Base-by-base conservation (phyloP, 1,140 invertebrate species). In the Saccostrea glomerata region DNA sequence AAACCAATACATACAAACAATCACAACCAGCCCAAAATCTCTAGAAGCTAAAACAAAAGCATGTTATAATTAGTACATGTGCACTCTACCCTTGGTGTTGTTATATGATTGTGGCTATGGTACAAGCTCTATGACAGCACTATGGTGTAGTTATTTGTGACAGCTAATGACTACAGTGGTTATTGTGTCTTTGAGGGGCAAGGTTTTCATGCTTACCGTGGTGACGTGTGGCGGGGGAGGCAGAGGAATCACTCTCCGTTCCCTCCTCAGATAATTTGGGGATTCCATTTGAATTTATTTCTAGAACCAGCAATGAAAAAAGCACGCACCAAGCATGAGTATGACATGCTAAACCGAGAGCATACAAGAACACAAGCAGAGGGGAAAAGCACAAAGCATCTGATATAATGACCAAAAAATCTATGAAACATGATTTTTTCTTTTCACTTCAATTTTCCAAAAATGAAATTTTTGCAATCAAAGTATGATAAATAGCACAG, bases 271-370 rank as follows among this genome's bases (percentile, higher is more conserved):
- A 90, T 70, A 90, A 84, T 86, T 90, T 90, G 85, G 89, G 89
- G 25, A 90, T 40, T 87, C 89, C 89, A 84, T 90, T 87, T 88
- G 89, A 90, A 90, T 90, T 90, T 56, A 87, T 54, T 83, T 90
- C 89, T 90, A 90, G 73, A 58, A 66, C 25, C 70, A 89, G 86
- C 82, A 86, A 89, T 87, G 86, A 89, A 89, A 87, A 87, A 88
- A 90, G 89, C 89, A 88, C 86, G 84, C 86, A 88, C 87, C 86
- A 90, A 88, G 87, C 89, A 90, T 90, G 82, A 90, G 84, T 90
- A 73, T 66, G 55, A 88, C 83, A 88, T 85, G 87, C 87, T 36
- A 13, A 23, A 84, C 82, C 25, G 54, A 55, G 54, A 55, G 82
- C 82, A 84, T 54, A 84, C 82, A 47, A 54, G 36, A 83, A 83